A percentile compares a stretch with the other conserved stretches of the same genome.
phyloP scores from a whole-genome alignment of 1,140 invertebrate species.

The Bombus waltoni region DNA sequence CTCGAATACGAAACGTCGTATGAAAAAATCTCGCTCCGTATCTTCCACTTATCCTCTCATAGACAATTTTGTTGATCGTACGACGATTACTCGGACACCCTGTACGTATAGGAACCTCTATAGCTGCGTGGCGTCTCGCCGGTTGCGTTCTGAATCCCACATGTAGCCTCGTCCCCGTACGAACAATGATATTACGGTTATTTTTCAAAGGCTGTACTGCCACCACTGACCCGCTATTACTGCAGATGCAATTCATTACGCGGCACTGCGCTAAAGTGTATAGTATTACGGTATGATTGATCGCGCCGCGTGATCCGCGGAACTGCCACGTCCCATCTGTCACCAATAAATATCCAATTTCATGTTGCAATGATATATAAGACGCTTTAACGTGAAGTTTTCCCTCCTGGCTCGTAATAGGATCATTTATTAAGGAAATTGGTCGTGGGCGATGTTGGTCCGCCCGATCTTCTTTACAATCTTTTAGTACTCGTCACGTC shows the following conservation, averaged over 20 bases:
- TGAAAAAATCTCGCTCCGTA: background rate
- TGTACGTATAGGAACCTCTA: background rate
- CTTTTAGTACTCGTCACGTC: slow-evolving; percentile 57
- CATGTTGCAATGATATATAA: slow-evolving; percentile 82
- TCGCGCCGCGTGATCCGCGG: slow-evolving; percentile 77
- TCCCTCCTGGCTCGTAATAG: slow-evolving; percentile 76
- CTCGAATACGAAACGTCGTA: background rate
- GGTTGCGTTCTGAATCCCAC: slow-evolving; percentile 14
- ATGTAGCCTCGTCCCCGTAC: background rate
- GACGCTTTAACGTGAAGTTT: slow-evolving; percentile 80
- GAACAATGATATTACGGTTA: slow-evolving; percentile 77
- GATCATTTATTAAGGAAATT: slow-evolving; percentile 82
- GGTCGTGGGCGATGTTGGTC: slow-evolving; percentile 72
- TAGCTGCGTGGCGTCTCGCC: background rate
- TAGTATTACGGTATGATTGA: slow-evolving; percentile 81
- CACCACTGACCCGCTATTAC: slow-evolving; percentile 73
- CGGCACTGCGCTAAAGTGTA: slow-evolving; percentile 68
- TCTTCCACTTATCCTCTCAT: background rate
- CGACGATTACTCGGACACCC: background rate
- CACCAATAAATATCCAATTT: slow-evolving; percentile 83
- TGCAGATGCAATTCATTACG: slow-evolving; percentile 77
- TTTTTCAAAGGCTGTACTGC: slow-evolving; percentile 72
- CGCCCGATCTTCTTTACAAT: slow-evolving; percentile 59
- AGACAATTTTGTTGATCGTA: background rate
- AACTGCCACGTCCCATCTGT: slow-evolving; percentile 80